Evolutionary conservation across 2,888 invertebrate species (phyloP), one percentile per base, ranked within the genome.

Genomic region (Dolichomitus sp.): DNA sequence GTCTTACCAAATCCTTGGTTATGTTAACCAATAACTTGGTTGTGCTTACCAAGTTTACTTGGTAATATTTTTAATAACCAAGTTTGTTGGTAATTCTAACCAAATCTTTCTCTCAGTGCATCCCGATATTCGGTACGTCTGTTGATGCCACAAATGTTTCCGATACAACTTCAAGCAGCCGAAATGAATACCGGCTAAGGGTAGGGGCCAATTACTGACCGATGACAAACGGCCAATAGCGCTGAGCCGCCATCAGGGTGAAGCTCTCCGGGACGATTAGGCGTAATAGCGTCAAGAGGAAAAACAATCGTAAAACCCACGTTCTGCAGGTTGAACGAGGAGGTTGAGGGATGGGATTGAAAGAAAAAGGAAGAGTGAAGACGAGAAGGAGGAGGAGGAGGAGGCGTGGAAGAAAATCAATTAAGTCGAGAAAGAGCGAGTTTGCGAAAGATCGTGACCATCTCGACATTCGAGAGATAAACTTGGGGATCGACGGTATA

Each of bases 391-490:
- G 14, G 50, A 72, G 40, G n/a, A n/a, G 23, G 70, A 78, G 9
- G 23, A 40, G 11, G 14, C 59, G 27, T 37, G 37, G 63, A 30
- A n/a, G 11, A 19, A 45, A 79, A 79, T 68, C 59, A 81, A 79
- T 81, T 81, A 81, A 63, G 57, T 48, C 70, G 65, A 12, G 23
- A 52, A 63, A 54, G 45, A 30, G 30, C 66, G 50, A 45, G 19
- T 50, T 50, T 45, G 37, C n/a, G 30, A 52, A 50, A 66, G 57
- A 63, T 42, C 78, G 79, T 81, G 84, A 84, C 81, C 45, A 68
- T 82, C 57, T 69, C 73, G 68, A 63, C 48, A 63, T 79, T 61
- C 68, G 42, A 45, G 68, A 70, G 79, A 82, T 82, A 63, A 80
- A 75, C 61, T 66, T 40, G 9, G 42, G 12, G 48, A 70, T 57